Conservation (phyloP, 1,140 invertebrate genomes). For the Vanessa atalanta region DNA sequence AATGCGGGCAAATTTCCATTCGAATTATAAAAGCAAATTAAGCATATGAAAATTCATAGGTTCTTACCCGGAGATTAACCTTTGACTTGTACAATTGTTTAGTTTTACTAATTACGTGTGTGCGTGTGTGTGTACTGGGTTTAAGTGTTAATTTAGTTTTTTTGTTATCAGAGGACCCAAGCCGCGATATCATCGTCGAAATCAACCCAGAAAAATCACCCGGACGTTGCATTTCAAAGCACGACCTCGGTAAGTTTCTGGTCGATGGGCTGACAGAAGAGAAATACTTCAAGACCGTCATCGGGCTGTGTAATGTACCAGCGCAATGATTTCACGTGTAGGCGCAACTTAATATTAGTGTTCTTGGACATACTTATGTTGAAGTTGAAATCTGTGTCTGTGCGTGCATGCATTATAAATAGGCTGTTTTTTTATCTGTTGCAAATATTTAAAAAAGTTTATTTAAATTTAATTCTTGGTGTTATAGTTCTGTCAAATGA, state of each 20-base stretch:
- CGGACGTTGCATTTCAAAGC: slow-evolving; percentile 86
- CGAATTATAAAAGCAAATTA: too few species aligned
- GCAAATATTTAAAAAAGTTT: not conserved
- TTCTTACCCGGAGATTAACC: too few species aligned
- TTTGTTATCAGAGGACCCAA: slow-evolving; percentile 81
- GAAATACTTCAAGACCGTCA: slow-evolving; percentile 85
- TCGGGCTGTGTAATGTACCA: slow-evolving; percentile 83
- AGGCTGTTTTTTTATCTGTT: not conserved
- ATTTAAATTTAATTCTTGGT: too few species aligned
- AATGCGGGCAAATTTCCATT: too few species aligned
- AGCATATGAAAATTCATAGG: too few species aligned
- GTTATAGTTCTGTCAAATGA: too few species aligned
- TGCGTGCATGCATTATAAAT: not conserved
- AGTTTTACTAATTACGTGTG: too few species aligned
- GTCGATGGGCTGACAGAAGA: slow-evolving; percentile 85
- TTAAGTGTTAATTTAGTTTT: not conserved
- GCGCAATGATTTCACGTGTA: slow-evolving; percentile 36
- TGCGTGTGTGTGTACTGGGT: not conserved
- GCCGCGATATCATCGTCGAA: slow-evolving; percentile 79
- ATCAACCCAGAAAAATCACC: slow-evolving; percentile 83
- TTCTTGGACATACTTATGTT: too few species aligned
- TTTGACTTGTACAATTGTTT: too few species aligned
- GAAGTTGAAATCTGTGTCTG: too few species aligned
- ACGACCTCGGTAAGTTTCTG: slow-evolving; percentile 88
- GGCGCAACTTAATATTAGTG: not conserved